A percentile compares a stretch with the other conserved stretches of the same genome.
Conservation (phyloP, 2,888 invertebrate species). For the Ernsta delagoae region DNA sequence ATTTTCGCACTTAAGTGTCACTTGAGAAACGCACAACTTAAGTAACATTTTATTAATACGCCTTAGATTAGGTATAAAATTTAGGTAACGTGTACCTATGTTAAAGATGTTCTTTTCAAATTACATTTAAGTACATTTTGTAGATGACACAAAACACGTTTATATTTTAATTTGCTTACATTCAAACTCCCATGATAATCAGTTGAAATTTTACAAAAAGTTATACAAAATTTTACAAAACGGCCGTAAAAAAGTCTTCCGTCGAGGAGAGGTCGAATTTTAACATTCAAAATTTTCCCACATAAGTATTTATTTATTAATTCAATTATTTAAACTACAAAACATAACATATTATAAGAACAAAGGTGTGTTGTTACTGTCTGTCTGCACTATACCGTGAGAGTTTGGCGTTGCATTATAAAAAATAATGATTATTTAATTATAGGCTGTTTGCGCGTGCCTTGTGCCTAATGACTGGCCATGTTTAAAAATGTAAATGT, state of each 20-base stretch:
- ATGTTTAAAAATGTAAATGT: constrained; percentile 36
- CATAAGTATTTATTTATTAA: constrained; percentile 31
- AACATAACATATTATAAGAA: constrained; percentile 25
- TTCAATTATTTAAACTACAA: constrained; percentile 33
- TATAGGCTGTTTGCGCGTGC: constrained; percentile 39
- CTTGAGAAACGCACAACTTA: no score
- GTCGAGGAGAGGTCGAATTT: constrained; percentile 7
- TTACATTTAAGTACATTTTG: no score
- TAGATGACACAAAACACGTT: no score
- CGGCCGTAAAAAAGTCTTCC: neutral
- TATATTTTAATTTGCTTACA: no score
- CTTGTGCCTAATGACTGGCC: constrained; percentile 32
- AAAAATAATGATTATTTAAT: constrained; percentile 44
- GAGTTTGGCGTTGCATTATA: constrained; percentile 31
- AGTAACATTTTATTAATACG: no score
- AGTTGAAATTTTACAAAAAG: no score
- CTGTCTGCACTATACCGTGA: constrained; percentile 31
- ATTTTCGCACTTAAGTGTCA: no score
- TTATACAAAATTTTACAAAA: no score
- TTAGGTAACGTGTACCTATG: no score
- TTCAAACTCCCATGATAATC: no score
- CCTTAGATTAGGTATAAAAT: no score
- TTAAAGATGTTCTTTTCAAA: no score
- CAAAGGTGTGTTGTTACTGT: constrained; percentile 25
- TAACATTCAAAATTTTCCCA: constrained; percentile 17